Evolutionary conservation across 2,113 vertebrate genomes (phyloP), one percentile per base, ranked within the genome.

Genomic region (Cottus gobio): DNA sequence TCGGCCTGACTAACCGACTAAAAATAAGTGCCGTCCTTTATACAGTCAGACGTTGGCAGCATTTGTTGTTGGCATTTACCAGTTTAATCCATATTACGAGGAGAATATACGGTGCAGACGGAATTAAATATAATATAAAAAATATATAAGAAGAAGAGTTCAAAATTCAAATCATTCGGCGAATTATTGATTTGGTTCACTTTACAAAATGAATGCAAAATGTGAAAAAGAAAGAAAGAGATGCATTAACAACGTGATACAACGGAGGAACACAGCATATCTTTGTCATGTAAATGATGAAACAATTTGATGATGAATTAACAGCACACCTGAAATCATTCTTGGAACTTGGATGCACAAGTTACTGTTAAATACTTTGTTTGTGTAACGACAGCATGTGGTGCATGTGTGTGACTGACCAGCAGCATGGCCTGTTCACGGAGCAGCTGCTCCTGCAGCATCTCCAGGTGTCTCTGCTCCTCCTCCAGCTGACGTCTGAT

Each of bases 401-500:
- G 52, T 57, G 28, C 11, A 3, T 62, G 46, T 62, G 63, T 61
- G 64, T 16, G 20, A 89, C 93, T 92, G 80, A 94, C 98, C 98
- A 99, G 96, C 93, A 99, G 94, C 96, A 99, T 97, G 94, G 98
- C 97, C 95, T 99, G 98, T 91, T 99, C 98, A 90, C 98, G 97
- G 83, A 99, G 96, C 88, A 99, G 97, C 95, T 99, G 98, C 95
- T 99, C 97, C 94, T 99, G 98, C 90, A 99, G 95, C 94, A 97
- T 96, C 95, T 99, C 98, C 92, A 99, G 95, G 94, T 99, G 98
- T 78, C 98, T 95, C 95, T 99, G 98, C 94, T 99, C 97, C 95
- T 99, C 98, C 93, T 99, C 97, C 91, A 99, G 96, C 95, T 99
- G 97, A 82, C 97, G 96, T 72, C 98, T 95, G 95, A 99, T 99